Evolutionary conservation across 2,888 invertebrate species (phyloP).

Genomic region (Cerceris rybyensis): DNA sequence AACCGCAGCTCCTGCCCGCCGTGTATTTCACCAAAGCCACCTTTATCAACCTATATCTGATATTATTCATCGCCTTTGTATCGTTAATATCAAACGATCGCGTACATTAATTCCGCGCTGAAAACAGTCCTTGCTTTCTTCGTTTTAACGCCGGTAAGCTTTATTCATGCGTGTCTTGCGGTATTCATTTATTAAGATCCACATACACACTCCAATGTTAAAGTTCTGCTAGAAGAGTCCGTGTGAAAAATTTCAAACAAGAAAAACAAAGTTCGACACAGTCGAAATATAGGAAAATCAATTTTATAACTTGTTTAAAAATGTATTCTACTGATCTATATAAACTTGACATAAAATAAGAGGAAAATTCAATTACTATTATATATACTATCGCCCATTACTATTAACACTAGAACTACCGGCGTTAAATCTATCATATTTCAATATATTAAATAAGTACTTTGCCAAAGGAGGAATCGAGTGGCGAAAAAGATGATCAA

Average conservation of each 20-base stretch:
- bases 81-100: conserved; percentile 18
- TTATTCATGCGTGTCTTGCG: conserved; percentile 1
- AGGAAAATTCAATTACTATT: no score
- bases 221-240: background rate
- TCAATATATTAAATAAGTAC: no score
- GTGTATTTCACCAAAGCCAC: conserved; percentile 44
- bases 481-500: no score
- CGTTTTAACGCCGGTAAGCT: background rate
- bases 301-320: background rate
- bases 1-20: conserved; percentile 34
- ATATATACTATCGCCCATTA: no score
- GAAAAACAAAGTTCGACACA: background rate
- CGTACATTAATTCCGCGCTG: conserved; percentile 24
- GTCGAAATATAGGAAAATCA: no score
- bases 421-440: no score
- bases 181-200: conserved; percentile 20
- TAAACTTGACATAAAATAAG: background rate
- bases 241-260: background rate
- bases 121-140: conserved; percentile 3
- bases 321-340: background rate
- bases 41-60: conserved; percentile 34
- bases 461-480: no score
- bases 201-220: background rate
- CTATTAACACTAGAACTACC: no score
- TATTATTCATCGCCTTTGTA: conserved; percentile 18